A percentile compares a stretch with the other conserved stretches of the same genome.
Conservation (phyloP, 2,113 vertebrate species). For the Thinocorus orbignyianus region DNA sequence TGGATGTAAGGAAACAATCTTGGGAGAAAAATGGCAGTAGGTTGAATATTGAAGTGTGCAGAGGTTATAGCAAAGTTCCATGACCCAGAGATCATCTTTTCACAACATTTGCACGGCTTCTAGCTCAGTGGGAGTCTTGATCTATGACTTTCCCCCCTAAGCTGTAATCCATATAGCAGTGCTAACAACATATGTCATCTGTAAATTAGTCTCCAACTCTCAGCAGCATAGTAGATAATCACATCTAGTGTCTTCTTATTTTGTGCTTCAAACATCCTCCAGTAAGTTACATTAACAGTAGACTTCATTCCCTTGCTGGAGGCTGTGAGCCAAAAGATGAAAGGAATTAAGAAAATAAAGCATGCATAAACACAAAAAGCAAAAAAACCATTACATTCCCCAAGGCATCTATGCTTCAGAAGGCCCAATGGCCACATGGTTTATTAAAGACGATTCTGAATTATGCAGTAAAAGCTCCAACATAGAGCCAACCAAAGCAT, state of each 20-base stretch:
- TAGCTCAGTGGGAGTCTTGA: background rate
- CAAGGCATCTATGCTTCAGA: background rate
- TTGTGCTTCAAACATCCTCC: background rate
- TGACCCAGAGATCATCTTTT: background rate
- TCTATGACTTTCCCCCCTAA: background rate
- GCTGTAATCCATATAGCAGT: background rate
- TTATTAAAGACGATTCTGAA: slow-evolving; percentile 4
- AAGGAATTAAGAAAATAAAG: background rate
- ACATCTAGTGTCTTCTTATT: background rate
- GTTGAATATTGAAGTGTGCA: background rate
- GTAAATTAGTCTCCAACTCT: slow-evolving; percentile 10
- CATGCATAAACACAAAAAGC: background rate
- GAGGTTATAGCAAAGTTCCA: background rate
- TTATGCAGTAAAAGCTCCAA: background rate
- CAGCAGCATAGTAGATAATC: background rate
- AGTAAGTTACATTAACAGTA: background rate
- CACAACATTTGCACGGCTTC: background rate
- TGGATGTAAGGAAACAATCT: background rate
- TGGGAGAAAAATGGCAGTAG: background rate
- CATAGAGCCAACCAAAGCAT: background rate
- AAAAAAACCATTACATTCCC: background rate
- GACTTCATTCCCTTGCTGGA: background rate
- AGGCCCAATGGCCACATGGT: background rate
- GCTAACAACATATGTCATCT: background rate
- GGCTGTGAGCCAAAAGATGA: background rate